Conservation (phyloP, 1,140 invertebrate species). For the Drosophila ananassae region DNA sequence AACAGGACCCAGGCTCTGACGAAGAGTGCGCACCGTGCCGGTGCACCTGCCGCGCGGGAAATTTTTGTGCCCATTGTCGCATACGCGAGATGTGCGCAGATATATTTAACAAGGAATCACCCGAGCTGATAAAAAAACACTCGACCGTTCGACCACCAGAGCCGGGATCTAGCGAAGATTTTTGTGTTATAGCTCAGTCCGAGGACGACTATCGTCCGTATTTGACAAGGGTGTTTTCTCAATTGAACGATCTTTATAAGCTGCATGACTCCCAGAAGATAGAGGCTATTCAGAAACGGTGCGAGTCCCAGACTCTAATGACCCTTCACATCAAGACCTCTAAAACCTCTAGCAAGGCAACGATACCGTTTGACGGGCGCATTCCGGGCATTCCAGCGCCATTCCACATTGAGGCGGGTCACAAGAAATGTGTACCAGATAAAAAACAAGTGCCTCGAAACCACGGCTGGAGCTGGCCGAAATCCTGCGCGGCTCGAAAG, state of each 20-base stretch:
- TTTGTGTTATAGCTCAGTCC: conserved; percentile 20
- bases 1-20: not conserved
- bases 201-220: conserved; percentile 50
- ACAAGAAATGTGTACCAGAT: conserved; percentile 49
- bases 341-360: not conserved
- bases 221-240: conserved; percentile 64
- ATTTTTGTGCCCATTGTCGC: conserved; percentile 65
- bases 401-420: conserved; percentile 14
- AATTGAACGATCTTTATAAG: conserved; percentile 59
- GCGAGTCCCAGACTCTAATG: conserved; percentile 10
- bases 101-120: conserved; percentile 39
- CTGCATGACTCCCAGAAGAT: conserved; percentile 43
- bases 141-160: conserved; percentile 3
- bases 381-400: not conserved
- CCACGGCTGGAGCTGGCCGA: conserved; percentile 76
- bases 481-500: conserved; percentile 18
- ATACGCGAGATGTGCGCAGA: conserved; percentile 56
- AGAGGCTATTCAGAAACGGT: conserved; percentile 2
- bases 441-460: conserved; percentile 31
- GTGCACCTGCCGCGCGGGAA: conserved; percentile 57
- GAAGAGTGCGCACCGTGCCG: conserved; percentile 21
- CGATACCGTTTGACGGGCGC: not conserved
- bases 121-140: not conserved
- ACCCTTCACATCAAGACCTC: not conserved
- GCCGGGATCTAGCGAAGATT: conserved; percentile 46